Percentiles rank a stretch among this genome's conserved stretches.
These are phyloP conservation scores for Colinus virginianus DNA, from an alignment of 2,113 vertebrate genomes.

Conservation along the genomic window DNA sequence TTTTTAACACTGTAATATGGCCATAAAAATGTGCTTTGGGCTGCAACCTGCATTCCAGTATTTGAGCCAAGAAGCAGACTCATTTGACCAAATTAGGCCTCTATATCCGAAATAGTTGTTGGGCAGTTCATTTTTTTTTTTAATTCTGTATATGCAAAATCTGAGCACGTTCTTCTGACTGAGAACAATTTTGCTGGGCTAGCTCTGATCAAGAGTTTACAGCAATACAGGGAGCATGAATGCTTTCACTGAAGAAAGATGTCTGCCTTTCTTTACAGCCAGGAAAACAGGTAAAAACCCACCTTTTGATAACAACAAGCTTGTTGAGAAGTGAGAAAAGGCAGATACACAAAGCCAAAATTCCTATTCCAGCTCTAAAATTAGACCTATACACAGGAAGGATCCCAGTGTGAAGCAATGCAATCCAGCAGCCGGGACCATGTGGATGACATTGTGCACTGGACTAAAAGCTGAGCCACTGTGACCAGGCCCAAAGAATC, in stretches of 20 bases:
- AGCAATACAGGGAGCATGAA: constrained; percentile 28
- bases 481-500: neutral
- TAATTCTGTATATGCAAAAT: neutral
- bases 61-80: constrained; percentile 47
- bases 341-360: neutral
- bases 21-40: constrained; percentile 66
- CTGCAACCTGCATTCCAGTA: constrained; percentile 64
- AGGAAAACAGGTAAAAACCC: neutral
- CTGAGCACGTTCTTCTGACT: neutral
- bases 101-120: neutral
- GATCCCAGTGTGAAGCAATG: neutral
- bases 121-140: neutral
- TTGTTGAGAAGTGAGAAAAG: neutral
- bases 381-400: neutral
- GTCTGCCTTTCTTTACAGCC: neutral
- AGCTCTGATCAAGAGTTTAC: neutral
- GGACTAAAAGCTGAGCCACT: neutral
- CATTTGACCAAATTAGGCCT: constrained; percentile 63
- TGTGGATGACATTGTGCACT: neutral
- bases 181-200: constrained; percentile 25
- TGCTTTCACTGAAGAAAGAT: neutral
- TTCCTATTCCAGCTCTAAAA: neutral
- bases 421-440: neutral
- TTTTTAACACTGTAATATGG: constrained; percentile 43
- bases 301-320: neutral